Conservation (phyloP, 1,140 invertebrate species). For the Apolygus lucorum region DNA sequence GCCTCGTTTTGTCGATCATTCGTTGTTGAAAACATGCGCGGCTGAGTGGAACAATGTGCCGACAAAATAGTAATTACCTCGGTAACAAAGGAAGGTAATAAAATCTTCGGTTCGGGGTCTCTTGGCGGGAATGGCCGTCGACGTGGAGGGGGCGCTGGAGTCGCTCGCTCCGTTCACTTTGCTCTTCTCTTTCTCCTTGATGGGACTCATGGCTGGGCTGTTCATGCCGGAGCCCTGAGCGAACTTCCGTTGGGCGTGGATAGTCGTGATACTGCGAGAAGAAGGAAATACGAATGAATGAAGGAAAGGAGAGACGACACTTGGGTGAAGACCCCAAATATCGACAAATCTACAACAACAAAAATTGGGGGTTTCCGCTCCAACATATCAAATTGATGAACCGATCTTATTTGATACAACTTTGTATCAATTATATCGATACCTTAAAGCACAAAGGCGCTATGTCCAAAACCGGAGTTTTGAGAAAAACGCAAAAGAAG, state of each 20-base stretch:
- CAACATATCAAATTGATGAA: too few relatives aligned
- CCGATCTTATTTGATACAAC: too few relatives aligned
- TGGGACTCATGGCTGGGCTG: conserved; percentile 45
- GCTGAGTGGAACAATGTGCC: too few relatives aligned
- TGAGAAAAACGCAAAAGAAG: too few relatives aligned
- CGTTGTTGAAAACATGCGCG: too few relatives aligned
- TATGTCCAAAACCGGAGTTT: too few relatives aligned
- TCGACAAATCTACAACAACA: too few relatives aligned
- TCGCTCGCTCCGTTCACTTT: conserved; percentile 35
- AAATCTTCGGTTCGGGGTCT: conserved; percentile 84
- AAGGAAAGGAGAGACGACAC: not conserved
- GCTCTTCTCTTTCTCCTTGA: conserved; percentile 50
- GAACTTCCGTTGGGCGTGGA: conserved; percentile 85
- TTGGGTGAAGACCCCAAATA: too few relatives aligned
- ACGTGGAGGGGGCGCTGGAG: conserved; percentile 37
- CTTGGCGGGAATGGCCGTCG: conserved; percentile 43
- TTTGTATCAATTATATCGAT: too few relatives aligned
- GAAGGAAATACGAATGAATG: conserved; percentile 39
- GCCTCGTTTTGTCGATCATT: too few relatives aligned
- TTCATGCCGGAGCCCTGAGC: conserved; percentile 62
- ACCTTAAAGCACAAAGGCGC: too few relatives aligned
- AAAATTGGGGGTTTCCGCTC: too few relatives aligned
- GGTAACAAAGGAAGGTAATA: conserved; percentile 76
- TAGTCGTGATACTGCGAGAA: conserved; percentile 46
- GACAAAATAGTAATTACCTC: conserved; percentile 47